phyloP scores from a whole-genome alignment of 2,797 vertebrate genomes.

The Tragelaphus eurycerus region DNA sequence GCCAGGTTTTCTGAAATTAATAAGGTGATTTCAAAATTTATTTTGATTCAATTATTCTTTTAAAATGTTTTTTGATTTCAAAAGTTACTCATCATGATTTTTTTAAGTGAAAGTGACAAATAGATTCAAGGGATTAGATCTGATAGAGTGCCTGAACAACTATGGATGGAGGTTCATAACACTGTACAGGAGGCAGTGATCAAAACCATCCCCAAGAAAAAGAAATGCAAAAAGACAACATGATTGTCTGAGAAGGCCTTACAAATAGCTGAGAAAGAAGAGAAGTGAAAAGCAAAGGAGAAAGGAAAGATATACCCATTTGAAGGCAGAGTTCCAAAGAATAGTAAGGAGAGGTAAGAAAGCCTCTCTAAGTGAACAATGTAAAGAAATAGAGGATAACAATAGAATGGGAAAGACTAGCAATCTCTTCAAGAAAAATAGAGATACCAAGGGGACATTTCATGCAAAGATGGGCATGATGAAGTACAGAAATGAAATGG shows the following conservation, averaged over 20 bases:
- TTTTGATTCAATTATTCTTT: background rate
- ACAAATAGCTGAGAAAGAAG: background rate
- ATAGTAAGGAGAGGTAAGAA: background rate
- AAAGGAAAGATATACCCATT: background rate
- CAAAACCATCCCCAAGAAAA: background rate
- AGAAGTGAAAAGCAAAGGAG: background rate
- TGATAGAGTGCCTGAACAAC: background rate
- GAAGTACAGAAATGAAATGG: background rate
- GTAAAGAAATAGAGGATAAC: background rate
- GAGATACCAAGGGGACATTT: background rate
- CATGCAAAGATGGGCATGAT: background rate
- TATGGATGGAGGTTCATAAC: background rate
- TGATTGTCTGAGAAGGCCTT: background rate
- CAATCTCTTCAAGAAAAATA: background rate
- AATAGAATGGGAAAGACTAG: background rate
- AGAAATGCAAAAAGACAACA: background rate
- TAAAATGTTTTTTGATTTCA: background rate
- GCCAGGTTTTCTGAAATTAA: slow-evolving; percentile 17
- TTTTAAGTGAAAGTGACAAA: background rate
- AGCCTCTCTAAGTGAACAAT: background rate
- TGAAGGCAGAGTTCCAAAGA: background rate
- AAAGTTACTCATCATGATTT: background rate
- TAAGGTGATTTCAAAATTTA: background rate
- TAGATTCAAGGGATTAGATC: background rate
- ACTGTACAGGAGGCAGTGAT: background rate